A percentile compares a stretch with the other conserved stretches of the same genome.
Evolutionary conservation across 1,140 invertebrate genomes (phyloP).

Genomic region (Holotrichia oblita): DNA sequence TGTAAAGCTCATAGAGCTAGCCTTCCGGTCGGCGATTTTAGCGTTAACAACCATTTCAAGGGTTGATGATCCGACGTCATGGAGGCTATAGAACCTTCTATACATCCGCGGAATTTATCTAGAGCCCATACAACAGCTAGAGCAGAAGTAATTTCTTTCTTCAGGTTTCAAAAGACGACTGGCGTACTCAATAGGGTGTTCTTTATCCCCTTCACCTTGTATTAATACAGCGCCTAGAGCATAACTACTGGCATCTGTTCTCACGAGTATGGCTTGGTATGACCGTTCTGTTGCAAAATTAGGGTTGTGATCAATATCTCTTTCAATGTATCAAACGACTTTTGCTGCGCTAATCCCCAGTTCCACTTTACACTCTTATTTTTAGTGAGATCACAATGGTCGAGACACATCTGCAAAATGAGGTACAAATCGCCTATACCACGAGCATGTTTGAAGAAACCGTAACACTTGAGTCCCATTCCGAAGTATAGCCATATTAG

Average conservation of each 20-base stretch:
- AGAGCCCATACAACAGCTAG: conserved; percentile 61
- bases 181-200: conserved; percentile 29
- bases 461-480: no score
- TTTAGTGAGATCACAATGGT: conserved; percentile 56
- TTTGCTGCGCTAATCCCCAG: conserved; percentile 51
- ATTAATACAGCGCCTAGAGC: no score
- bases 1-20: not conserved
- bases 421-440: conserved; percentile 46
- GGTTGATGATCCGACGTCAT: not conserved
- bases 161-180: conserved; percentile 5
- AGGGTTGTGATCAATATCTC: not conserved
- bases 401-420: conserved; percentile 49
- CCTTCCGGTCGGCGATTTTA: not conserved
- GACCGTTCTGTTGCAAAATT: no score
- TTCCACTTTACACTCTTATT: conserved; percentile 51
- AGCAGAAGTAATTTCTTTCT: conserved; percentile 42
- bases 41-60: not conserved
- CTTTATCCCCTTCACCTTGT: no score
- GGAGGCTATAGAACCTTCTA: not conserved
- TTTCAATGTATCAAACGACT: conserved; percentile 51
- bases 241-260: no score
- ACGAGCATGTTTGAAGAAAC: conserved; percentile 41
- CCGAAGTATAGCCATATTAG: no score
- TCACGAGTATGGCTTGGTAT: no score
- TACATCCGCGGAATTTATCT: conserved; percentile 50